Evolutionary conservation across 2,888 invertebrate species (phyloP), one percentile per base, ranked within the genome.

Genomic region (Agrypnus murinus): DNA sequence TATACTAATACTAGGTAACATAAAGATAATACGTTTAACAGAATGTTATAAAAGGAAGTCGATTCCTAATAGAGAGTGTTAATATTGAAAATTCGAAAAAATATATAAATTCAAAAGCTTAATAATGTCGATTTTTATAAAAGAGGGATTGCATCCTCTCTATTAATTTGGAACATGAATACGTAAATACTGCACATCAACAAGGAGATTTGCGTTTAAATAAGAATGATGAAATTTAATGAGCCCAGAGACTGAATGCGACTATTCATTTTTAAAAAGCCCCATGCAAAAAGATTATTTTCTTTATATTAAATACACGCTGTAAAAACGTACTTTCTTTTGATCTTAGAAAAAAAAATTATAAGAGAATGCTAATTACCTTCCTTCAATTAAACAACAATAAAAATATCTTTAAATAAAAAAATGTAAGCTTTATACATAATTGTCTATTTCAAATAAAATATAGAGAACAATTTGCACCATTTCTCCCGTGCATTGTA

Each of bases 161-260:
- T 60, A 32, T 57, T 55, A 62, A 67, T 60, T 67, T 67, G 67
- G 31, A 36, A 12, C 62, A 45, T 55, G 34, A 68, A 68, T 62
- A 62, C 67, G 55, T 68, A 75, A 75, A 72, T 75, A 73, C 71
- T 67, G 70, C 71, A 75, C 68, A 72, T 67, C 73, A 67, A 71
- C 71, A 70, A 73, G 73, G 50, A 72, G 74, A 72, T 78, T 77
- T 71, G 66, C 74, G 65, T 76, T 78, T 80, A 79, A 79, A 78
- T 79, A 80, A 80, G 79, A 79, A 79, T 79, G 75, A 75, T 77
- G 69, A 75, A 78, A 77, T 75, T 79, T 79, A 80, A 80, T 80
- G 80, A 80, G 80, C 74, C 74, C 71, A 70, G 66, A 60, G 72
- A 46, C 65, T 64, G 69, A 77, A 74, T 75, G 65, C 75, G 59